Conservation (phyloP, 2,797 vertebrate species). For the Sebastes elongatus region DNA sequence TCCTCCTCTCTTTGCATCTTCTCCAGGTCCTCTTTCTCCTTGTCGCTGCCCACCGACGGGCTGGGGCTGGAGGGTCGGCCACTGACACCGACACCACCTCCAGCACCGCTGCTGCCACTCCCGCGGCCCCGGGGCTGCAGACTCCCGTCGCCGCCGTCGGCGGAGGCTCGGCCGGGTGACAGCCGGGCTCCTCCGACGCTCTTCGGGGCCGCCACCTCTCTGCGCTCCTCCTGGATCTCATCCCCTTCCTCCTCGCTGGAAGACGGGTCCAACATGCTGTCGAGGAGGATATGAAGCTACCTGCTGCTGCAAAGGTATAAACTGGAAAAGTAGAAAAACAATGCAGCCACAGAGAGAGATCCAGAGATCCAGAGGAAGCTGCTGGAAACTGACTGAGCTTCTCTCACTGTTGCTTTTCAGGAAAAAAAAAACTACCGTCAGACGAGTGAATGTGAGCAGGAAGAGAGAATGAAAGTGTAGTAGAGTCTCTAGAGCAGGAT, state of each 20-base stretch:
- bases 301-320: conserved; percentile 21
- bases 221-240: conserved; percentile 89
- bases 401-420: conserved; percentile 24
- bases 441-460: background rate
- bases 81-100: conserved; percentile 59
- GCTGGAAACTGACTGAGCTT: conserved; percentile 2
- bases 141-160: conserved; percentile 78
- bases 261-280: conserved; percentile 94
- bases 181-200: conserved; percentile 80
- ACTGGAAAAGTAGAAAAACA: conserved; percentile 22
- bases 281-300: background rate
- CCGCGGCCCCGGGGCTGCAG: conserved; percentile 86
- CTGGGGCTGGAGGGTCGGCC: conserved; percentile 92
- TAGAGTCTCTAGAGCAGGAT: background rate
- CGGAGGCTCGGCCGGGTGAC: conserved; percentile 87
- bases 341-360: background rate
- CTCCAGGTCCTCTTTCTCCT: conserved; percentile 96
- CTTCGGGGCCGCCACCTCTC: conserved; percentile 87
- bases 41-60: conserved; percentile 93
- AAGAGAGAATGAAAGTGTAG: background rate
- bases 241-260: conserved; percentile 97
- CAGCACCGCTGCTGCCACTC: conserved; percentile 59
- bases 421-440: background rate
- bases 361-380: background rate
- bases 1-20: conserved; percentile 95